phyloP scores from a whole-genome alignment of 2,113 vertebrate genomes.

The Dendrocopos noguchii region DNA sequence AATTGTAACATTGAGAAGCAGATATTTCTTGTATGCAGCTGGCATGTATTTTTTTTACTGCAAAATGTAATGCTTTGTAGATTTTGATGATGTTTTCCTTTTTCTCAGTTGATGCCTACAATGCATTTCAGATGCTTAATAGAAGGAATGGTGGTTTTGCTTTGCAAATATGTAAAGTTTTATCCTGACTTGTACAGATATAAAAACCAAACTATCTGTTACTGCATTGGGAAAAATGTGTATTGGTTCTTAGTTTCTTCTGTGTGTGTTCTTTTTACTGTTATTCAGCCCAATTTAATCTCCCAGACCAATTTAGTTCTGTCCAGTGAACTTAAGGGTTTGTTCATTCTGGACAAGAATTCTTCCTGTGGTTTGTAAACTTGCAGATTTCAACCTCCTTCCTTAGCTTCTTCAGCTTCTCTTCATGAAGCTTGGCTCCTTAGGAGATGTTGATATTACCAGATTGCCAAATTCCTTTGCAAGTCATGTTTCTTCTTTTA shows the following conservation, averaged over 20 bases:
- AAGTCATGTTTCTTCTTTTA: neutral
- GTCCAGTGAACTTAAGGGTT: neutral
- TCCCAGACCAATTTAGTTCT: neutral
- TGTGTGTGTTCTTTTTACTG: neutral
- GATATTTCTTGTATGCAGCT: neutral
- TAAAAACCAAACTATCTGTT: neutral
- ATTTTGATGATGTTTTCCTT: neutral
- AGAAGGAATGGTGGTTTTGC: neutral
- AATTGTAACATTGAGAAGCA: neutral
- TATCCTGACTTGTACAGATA: neutral
- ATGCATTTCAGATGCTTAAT: neutral
- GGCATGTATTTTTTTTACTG: neutral
- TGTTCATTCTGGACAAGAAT: neutral
- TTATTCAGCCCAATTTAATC: neutral
- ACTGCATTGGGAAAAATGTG: neutral
- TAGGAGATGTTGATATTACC: neutral
- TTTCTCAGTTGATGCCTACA: neutral
- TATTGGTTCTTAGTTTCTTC: neutral
- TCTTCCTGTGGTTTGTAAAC: conserved; percentile 2
- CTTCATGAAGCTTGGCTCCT: neutral
- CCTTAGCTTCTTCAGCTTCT: neutral
- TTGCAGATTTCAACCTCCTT: neutral
- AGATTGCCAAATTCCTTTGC: neutral
- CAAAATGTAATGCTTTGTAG: neutral
- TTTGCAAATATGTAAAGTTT: neutral